Base-by-base conservation (phyloP, 2,113 vertebrate species). In the Sprattus sprattus region DNA sequence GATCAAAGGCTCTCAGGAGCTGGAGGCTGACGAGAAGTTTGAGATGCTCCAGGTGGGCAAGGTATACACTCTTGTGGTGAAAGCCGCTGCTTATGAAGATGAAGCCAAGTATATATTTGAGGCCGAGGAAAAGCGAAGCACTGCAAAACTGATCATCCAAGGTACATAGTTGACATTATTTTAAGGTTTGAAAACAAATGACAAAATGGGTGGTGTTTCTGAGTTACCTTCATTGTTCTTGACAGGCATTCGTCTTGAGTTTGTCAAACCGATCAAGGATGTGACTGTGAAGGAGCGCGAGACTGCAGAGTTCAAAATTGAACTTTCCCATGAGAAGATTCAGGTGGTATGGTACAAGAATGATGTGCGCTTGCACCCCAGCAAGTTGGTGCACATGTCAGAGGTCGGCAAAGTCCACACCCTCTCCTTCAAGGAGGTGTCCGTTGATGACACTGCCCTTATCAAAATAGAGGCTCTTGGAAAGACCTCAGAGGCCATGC, bases 71-170 rank as follows among this genome's bases (percentile, higher is more conserved):
- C 90, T 99, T 86, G 82, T 95, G 85, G 94, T 99, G 90, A 97
- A 95, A 87, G 95, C 94, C 0, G 97, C 95, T 39, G 96, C 95
- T 6, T 99, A 97, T 89, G 98, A 99, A 0, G 98, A 99, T 86
- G 98, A 99, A 91, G 98, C 96, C 13, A 99, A 99, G 91, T 99
- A 99, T 87, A 96, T 96, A 20, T 99, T 99, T 92, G 98, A 99
- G 94, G 97, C 98, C 0, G 98, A 99, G 91, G 98, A 99, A 91
- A 99, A 99, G 90, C 96, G 92, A 89, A 97, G 96, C 2, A 93
- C 93, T 32, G 96, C 89, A 88, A 99, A 99, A 90, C 92, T 99
- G 15, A 92, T 97, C 88, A 99, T 99, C 80, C 97, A 99, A 95
- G 98, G 98, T 98, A 91, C 32, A 39, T 25, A 28, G 11, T 28